Percentiles rank a stretch among this genome's conserved stretches.
Conservation (phyloP, 2,888 invertebrate genomes). For the Trichogramma dendrolimi region DNA sequence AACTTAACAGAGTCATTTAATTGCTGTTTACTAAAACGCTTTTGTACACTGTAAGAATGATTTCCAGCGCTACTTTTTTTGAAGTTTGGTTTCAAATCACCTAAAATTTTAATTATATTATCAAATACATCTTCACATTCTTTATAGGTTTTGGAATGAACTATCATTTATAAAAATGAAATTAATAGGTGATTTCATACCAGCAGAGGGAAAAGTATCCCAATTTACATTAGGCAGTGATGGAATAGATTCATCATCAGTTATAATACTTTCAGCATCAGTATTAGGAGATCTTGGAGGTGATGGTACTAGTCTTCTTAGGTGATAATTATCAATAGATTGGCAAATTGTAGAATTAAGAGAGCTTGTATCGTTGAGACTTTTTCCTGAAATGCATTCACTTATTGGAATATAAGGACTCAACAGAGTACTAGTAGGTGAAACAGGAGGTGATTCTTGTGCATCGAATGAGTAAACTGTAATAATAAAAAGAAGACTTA, state of each 20-base stretch:
- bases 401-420: constrained; percentile 90
- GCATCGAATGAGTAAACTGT: constrained; percentile 48
- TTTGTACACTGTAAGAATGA: constrained; percentile 56
- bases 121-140: constrained; percentile 1
- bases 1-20: constrained; percentile 42
- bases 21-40: constrained; percentile 58
- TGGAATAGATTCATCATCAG: constrained; percentile 65
- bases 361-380: constrained; percentile 51
- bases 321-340: constrained; percentile 46
- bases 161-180: constrained; percentile 5
- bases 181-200: constrained; percentile 25
- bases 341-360: constrained; percentile 43
- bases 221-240: constrained; percentile 56
- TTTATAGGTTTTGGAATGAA: background rate
- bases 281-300: constrained; percentile 63
- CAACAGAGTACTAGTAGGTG: constrained; percentile 62
- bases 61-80: constrained; percentile 59
- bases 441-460: constrained; percentile 61
- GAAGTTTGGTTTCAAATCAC: constrained; percentile 56
- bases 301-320: constrained; percentile 44
- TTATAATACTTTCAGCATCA: constrained; percentile 64
- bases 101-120: constrained; percentile 23
- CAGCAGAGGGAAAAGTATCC: constrained; percentile 52
- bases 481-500: constrained; percentile 11
- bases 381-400: constrained; percentile 82